Evolutionary conservation across 2,113 vertebrate genomes (phyloP), one percentile per base, ranked within the genome.

Genomic region (Cinclus mexicanus): DNA sequence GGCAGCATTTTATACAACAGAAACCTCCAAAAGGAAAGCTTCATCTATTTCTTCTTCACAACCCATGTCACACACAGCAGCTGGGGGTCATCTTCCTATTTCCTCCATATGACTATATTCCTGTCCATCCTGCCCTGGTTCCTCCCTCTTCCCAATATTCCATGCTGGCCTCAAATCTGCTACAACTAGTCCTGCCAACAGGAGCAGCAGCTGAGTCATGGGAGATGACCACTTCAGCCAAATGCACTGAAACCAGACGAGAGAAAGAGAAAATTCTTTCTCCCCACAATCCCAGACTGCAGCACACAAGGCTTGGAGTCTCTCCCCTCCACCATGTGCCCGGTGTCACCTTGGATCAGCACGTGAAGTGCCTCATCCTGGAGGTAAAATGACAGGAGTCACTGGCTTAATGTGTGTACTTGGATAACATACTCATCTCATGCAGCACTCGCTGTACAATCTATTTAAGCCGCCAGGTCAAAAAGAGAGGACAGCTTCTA

Each of bases 151-250:
- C 67, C 49, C 57, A 39, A 0, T 28, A 53, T 56, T 91, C 33
- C 33, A 23, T 7, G 49, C 71, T 96, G 93, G 90, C 85, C 76
- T 25, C 1, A 2, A 33, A 63, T 96, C 71, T 96, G 71, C 88
- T 90, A 86, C 92, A 91, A 93, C 93, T 93, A 93, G 82, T 94
- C 55, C 89, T 96, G 90, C 93, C 94, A 96, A 85, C 56, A 90
- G 76, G 56, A 96, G 79, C 76, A 95, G 87, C 72, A 94, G 95
- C 95, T 95, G 95, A 96, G 88, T 96, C 96, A 95, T 71, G 59
- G 71, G 59, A 88, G 67, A 47, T 90, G 87, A 95, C 83, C 83
- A 75, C 41, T 37, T 60, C 89, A 96, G 95, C 96, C 95, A 97
- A 95, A 77, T 46, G 55, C 87, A 90, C 68, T 68, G 56, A 86